Base-by-base conservation (phyloP, 2,113 vertebrate genomes). In the Malurus melanocephalus region DNA sequence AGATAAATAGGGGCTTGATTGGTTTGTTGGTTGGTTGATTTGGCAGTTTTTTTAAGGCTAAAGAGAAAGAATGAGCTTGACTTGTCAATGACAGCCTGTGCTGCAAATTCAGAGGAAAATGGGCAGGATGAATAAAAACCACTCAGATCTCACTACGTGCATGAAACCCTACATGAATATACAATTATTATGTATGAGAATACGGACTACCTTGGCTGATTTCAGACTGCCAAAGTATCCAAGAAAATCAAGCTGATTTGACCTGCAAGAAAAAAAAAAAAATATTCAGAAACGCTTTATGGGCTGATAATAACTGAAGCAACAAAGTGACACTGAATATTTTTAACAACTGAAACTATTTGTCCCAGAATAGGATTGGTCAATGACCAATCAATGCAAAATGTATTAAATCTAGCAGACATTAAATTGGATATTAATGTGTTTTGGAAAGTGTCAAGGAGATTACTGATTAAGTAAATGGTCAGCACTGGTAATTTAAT, bases 1-100 rank as follows among this genome's bases (percentile, higher is more conserved):
- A n/a, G 22, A 28, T 43, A 43, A 46, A 56, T 2, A 33, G 5
- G 2, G 7, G 0, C 1, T 14, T 55, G 14, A 6, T 30, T 2
- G 1, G 0, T 66, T 64, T 23, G 9, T 2, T 38, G 11, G 3
- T 48, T 46, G 38, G 1, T n/a, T 78, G 15, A 6, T 6, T 35
- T 67, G 24, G 20, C 23, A 42, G 27, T 21, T 73, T 73, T 5
- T 3, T 80, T 55, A 48, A 80, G 7, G 6, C 9, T 69, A 16
- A 78, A 66, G n/a, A 73, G 2, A 22, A 60, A 46, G 17, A 10
- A 49, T 42, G 22, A 65, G 1, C 7, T 40, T 66, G 21, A 5
- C 2, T 87, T 1, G 32, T 78, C 11, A 12, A 69, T 30, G 16
- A 46, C 14, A 43, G 4, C 4, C 9, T 43, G 19, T 49, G n/a